Evolutionary conservation across 2,888 invertebrate genomes (phyloP).

Genomic region (Taphrorychus bicolor): DNA sequence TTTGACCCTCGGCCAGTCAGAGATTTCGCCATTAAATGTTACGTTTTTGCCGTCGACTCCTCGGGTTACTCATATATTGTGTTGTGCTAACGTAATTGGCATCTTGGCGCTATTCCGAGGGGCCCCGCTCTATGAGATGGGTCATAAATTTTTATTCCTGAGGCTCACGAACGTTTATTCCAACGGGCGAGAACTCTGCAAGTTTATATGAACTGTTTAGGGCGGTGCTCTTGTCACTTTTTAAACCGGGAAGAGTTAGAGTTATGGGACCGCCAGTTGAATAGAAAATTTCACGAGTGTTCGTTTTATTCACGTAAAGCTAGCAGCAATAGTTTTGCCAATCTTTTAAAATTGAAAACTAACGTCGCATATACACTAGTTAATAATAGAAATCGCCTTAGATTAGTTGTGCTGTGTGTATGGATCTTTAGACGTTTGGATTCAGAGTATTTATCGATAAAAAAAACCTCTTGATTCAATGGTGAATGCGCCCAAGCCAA

Average conservation of each 20-base stretch:
- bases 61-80: conserved; percentile 22
- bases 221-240: neutral
- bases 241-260: neutral
- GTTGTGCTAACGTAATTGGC: conserved; percentile 28
- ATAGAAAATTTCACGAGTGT: too few species aligned
- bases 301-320: too few species aligned
- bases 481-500: too few species aligned
- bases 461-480: too few species aligned
- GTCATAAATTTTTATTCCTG: conserved; percentile 3
- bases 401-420: too few species aligned
- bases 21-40: conserved; percentile 25
- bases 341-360: too few species aligned
- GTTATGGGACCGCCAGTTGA: too few species aligned
- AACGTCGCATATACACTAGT: too few species aligned
- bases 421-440: too few species aligned
- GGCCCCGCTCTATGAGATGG: neutral
- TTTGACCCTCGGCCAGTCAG: conserved; percentile 11
- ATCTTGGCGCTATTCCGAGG: conserved; percentile 6
- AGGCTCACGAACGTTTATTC: neutral
- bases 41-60: conserved; percentile 16
- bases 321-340: too few species aligned
- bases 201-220: neutral
- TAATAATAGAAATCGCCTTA: too few species aligned
- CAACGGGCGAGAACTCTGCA: neutral
- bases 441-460: too few species aligned